These are phyloP conservation scores for Zosterops japonicus DNA, from an alignment of 2,113 vertebrate species.

Conservation along the genomic window DNA sequence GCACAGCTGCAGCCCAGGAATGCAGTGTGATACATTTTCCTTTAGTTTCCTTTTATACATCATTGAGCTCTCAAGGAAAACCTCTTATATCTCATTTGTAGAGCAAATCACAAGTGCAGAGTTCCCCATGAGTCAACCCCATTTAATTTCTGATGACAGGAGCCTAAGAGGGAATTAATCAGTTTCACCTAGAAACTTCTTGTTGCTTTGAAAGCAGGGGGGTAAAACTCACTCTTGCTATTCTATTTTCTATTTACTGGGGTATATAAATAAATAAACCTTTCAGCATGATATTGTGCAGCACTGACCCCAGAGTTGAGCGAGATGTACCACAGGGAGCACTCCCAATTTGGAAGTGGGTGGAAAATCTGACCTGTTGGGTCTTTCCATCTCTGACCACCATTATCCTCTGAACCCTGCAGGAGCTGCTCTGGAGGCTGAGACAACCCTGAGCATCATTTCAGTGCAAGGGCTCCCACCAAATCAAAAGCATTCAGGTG, in stretches of 20 bases:
- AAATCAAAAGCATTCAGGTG: neutral
- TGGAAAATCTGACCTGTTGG: neutral
- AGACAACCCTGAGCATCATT: neutral
- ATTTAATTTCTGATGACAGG: slow-evolving; percentile 27
- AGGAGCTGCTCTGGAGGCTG: neutral
- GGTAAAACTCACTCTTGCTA: neutral
- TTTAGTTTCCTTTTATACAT: neutral
- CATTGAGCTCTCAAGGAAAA: slow-evolving; percentile 36
- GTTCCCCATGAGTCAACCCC: slow-evolving; percentile 17
- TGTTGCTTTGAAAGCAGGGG: neutral
- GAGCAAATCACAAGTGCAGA: slow-evolving; percentile 34
- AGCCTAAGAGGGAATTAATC: slow-evolving; percentile 33
- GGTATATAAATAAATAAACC: slow-evolving; percentile 21
- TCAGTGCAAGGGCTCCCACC: neutral
- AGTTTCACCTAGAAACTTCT: neutral
- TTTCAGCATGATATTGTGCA: neutral
- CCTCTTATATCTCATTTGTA: slow-evolving; percentile 32
- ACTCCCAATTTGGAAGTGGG: neutral
- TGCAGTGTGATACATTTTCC: neutral
- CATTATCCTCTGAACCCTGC: neutral
- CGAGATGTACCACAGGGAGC: neutral
- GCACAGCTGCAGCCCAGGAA: neutral
- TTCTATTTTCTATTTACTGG: neutral
- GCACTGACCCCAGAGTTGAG: neutral
- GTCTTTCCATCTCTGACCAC: neutral